Evolutionary conservation across 2,797 vertebrate genomes (phyloP), one percentile per base, ranked within the genome.

Genomic region (Oryzias dopingdopingensis): DNA sequence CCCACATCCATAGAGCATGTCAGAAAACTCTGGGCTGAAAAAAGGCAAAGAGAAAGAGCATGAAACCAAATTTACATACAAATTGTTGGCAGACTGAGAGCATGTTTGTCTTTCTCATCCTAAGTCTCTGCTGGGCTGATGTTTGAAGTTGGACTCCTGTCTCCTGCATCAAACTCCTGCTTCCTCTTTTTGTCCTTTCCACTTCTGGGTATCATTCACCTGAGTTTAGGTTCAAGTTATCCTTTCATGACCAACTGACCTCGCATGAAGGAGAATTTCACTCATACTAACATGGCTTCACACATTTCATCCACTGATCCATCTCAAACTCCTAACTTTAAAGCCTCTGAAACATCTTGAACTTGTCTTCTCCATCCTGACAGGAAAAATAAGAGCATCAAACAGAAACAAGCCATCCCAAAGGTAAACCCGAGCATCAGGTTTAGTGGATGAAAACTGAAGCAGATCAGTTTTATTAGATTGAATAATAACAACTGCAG

Each of bases 331-430:
- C 49, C 0, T 26, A 20, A 0, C 53, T 17, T 51, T 49, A 6
- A 4, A 66, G 51, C 22, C 5, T 68, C 26, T 79, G 81, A 82
- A 53, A 80, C 55, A 92, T 18, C 17, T n/a, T 26, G 65, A 14
- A 13, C 50, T 18, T 49, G 59, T 4, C 67, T 56, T 81, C 8
- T 48, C 45, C n/a, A 44, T 61, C 49, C 62, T 49, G 66, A 88
- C 93, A 99, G 97, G 92, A 99, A 96, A 89, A 93, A 87, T 89
- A 98, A 92, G 87, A 91, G 57, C 85, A 67, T 84, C 86, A 97
- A 92, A 83, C 95, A 93, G 85, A 97, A 94, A 86, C 97, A 97
- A 89, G 86, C 92, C 81, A 96, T 98, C 81, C 97, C 97, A 42
- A 99, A 99, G 97, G 97, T 98, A 94, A 84, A 46, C 43, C 22